phyloP scores from a whole-genome alignment of 1,140 invertebrate species.

The Cydia strobilella region DNA sequence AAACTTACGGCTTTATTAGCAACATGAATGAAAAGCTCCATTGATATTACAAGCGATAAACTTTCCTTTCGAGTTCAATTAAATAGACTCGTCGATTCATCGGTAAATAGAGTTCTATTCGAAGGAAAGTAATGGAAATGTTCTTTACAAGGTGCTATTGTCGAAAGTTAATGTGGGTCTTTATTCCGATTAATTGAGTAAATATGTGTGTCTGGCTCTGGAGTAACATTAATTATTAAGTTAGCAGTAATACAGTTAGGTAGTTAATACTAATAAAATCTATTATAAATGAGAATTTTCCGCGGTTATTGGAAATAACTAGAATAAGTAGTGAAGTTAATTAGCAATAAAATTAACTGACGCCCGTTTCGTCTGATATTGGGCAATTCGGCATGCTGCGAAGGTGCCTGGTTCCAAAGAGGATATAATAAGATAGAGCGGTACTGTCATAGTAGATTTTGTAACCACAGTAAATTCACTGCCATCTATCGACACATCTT shows the following conservation, averaged over 20 bases:
- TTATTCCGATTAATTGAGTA: conserved; percentile 19
- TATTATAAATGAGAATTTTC: background rate
- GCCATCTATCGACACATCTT: no score
- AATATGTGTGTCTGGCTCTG: background rate
- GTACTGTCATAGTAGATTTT: no score
- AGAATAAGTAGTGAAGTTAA: background rate
- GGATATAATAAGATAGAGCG: no score
- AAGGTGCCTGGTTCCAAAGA: no score
- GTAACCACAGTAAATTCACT: no score
- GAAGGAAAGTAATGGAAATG: conserved; percentile 37
- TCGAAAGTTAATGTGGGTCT: conserved; percentile 22
- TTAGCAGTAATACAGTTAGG: background rate
- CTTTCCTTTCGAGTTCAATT: conserved; percentile 28
- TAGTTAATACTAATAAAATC: background rate
- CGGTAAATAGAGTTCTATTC: conserved; percentile 36
- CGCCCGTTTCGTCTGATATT: no score
- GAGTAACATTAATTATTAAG: background rate
- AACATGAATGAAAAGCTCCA: conserved; percentile 16
- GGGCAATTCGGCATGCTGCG: no score
- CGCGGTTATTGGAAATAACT: background rate
- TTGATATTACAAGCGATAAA: conserved; percentile 27
- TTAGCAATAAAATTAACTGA: no score
- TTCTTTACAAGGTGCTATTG: conserved; percentile 21
- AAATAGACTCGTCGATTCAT: conserved; percentile 31
- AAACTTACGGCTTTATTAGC: conserved; percentile 9